Base-by-base conservation (phyloP, 1,140 invertebrate species). In the Conus betulinus region DNA sequence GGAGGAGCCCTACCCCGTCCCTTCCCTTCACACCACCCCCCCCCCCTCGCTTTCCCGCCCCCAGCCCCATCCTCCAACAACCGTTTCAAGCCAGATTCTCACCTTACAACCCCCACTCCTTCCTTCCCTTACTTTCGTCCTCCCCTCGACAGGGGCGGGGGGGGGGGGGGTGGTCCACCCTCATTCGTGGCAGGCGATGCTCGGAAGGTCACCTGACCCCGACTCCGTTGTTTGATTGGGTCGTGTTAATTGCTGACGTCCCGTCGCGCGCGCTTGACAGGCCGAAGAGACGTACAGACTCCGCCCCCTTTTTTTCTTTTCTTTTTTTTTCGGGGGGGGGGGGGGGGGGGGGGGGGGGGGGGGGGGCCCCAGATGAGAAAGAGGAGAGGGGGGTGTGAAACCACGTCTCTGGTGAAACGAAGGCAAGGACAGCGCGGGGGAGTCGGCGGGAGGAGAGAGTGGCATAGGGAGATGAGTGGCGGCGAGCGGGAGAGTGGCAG, bases 201-300 rank as follows among this genome's bases (percentile, higher is more conserved):
- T 53, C 23, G 23, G 71, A n/a, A 25, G 51, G 60, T 87, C 89
- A 90, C 79, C 87, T 88, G 89, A 87, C 85, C 85, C 23, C 20
- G n/a, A 39, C 15, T 13, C 6, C 89, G 85, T 11, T 17, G 11
- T 85, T 51, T 87, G 76, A 87, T 89, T 89, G 88, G 88, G 52
- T 57, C 39, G 20, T 51, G 63, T 39, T 57, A 76, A 84, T 81
- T 81, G 79, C 81, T 83, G 51, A 39, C 51, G 84, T 78, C 85
- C 84, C 25, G 71, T 79, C 55, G 88, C 87, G 87, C 20, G 88
- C 51, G 84, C 51, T 81, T 89, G 88, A 87, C 88, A 76, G 83
- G 76, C 60, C 17, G 57, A 52, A 88, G 15, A 84, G 81, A 84
- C 76, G 57, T 5, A 27, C n/a, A 23, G 52, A 55, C 84, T 67